Base-by-base conservation (phyloP, 2,888 invertebrate species). In the Nephrotoma flavescens region DNA sequence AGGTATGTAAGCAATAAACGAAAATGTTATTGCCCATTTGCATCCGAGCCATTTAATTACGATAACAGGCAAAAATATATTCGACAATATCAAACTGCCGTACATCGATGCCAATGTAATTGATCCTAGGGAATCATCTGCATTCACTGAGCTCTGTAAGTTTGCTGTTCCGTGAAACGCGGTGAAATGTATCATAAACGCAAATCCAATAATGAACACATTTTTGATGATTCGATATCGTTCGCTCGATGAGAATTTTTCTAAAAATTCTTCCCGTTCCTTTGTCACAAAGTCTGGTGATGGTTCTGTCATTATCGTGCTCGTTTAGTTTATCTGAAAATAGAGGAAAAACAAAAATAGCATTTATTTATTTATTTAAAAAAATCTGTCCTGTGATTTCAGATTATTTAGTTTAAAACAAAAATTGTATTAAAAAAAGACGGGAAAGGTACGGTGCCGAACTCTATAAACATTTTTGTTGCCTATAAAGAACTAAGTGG, bases 131-230 rank as follows among this genome's bases (percentile, higher is more conserved):
- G 96, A 96, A 1, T 94, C 95, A 89, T 96, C 95, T 19, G 95
- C 94, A 91, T 97, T 97, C 87, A 97, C 94, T 0, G 96, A 97
- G 90, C 97, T 97, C 92, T 96, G 96, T 71, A 96, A 92, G 91
- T 96, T 96, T 86, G 96, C 95, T 1, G 96, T 94, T 4, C 96
- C 96, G 92, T 96, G 97, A 91, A 97, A 98, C 5, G 98, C 97
- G 0, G 97, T 98, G 92, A 98, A 97, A 89, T 97, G 96, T 89
- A 98, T 94, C 95, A 98, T 96, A 92, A 98, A 98, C 0, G 97
- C 97, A 87, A 96, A 92, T 1, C 97, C 96, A 86, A 98, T 94
- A 52, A 97, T 94, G 88, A 97, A 91, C 83, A 98, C 95, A 91
- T 98, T 98, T 89, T 95, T 95, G 90, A 96, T 94, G 89, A 97